Conservation (phyloP, 2,113 vertebrate species). For the Mionectes macconnelli region DNA sequence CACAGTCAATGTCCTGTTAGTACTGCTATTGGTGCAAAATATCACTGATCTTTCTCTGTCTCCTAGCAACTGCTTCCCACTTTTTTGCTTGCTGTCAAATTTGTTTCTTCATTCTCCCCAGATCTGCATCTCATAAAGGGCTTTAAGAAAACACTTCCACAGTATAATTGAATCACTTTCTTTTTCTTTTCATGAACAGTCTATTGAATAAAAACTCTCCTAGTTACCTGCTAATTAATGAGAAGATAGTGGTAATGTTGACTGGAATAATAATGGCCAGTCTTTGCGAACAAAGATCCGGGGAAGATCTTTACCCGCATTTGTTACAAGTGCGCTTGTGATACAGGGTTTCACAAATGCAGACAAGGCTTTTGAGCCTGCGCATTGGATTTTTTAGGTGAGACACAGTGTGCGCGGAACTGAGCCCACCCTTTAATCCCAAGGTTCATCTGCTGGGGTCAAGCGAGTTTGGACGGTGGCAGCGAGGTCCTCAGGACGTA, state of each 20-base stretch:
- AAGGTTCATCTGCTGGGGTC: too few species aligned
- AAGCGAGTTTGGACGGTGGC: too few species aligned
- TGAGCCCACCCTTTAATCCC: too few species aligned
- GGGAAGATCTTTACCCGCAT: too few species aligned
- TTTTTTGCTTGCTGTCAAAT: constrained; percentile 28
- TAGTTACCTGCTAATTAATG: not conserved
- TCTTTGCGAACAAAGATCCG: too few species aligned
- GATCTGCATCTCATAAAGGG: not conserved
- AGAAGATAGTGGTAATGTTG: not conserved
- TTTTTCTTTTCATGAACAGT: not conserved
- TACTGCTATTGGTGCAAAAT: not conserved
- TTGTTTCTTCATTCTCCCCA: constrained; percentile 8
- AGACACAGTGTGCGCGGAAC: too few species aligned
- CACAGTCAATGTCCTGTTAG: not conserved
- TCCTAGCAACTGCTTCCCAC: constrained; percentile 55
- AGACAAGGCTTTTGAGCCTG: too few species aligned
- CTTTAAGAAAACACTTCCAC: not conserved
- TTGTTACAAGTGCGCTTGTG: too few species aligned
- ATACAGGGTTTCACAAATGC: too few species aligned
- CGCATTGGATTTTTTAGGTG: too few species aligned
- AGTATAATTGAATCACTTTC: not conserved
- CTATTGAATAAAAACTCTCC: not conserved
- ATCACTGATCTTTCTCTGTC: not conserved
- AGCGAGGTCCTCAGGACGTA: too few species aligned
- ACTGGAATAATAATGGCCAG: too few species aligned